phyloP scores from a whole-genome alignment of 30 jellyfish, hydroid and myxozoan genomes.

The Chironex yamaguchii region DNA sequence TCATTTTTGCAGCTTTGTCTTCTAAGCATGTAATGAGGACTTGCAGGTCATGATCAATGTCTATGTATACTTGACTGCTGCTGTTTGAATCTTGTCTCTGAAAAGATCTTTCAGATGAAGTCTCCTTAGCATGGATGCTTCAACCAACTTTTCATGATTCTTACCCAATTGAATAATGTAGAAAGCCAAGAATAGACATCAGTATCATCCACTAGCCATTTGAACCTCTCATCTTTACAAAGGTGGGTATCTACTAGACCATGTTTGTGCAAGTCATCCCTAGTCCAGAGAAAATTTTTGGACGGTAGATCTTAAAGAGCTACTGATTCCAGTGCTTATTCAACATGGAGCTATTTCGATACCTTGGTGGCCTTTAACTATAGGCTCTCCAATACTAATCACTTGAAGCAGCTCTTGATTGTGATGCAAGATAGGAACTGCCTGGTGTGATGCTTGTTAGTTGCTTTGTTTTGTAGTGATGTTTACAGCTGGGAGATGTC shows the following conservation, averaged over 20 bases:
- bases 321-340: background rate
- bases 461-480: slow-evolving; percentile 51
- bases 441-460: slow-evolving; percentile 48
- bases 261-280: slow-evolving; percentile 25
- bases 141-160: slow-evolving; percentile 33
- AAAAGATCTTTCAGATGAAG: slow-evolving; percentile 35
- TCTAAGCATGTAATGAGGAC: slow-evolving; percentile 15
- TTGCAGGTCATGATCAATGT: slow-evolving; percentile 37
- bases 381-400: slow-evolving; percentile 36
- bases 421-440: slow-evolving; percentile 54
- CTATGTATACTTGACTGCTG: slow-evolving; percentile 6
- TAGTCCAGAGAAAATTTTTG: background rate
- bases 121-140: slow-evolving; percentile 31
- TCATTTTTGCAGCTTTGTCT: background rate
- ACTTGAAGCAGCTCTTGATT: slow-evolving; percentile 18
- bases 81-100: slow-evolving; percentile 33
- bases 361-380: slow-evolving; percentile 44
- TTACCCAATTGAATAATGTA: slow-evolving; percentile 40
- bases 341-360: slow-evolving; percentile 9
- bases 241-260: slow-evolving; percentile 40
- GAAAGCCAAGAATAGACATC: slow-evolving; percentile 44
- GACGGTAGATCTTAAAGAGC: background rate
- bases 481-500: slow-evolving; percentile 48
- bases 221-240: slow-evolving; percentile 52
- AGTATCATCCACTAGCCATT: slow-evolving; percentile 52